These are phyloP conservation scores for Enoplosus armatus DNA, from an alignment of 2,797 vertebrate species.

Conservation along the genomic window DNA sequence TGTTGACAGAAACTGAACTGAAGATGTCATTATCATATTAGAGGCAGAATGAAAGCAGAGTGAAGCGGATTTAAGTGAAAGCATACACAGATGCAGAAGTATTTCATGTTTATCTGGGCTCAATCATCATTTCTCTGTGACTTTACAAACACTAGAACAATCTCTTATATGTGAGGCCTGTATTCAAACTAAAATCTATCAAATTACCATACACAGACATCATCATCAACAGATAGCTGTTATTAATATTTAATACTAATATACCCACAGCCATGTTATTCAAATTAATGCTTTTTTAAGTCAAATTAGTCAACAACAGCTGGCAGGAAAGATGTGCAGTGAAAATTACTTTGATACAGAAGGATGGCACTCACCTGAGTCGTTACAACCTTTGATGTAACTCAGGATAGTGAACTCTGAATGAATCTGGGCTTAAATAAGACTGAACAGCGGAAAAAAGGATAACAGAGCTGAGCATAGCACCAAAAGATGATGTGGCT, in stretches of 20 bases:
- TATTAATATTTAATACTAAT: not conserved
- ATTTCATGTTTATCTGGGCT: slow-evolving; percentile 8
- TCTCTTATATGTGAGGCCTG: not conserved
- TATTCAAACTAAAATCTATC: slow-evolving; percentile 1
- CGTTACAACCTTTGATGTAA: slow-evolving; percentile 13
- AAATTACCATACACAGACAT: not conserved
- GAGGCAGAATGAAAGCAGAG: slow-evolving; percentile 39
- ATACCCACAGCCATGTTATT: not conserved
- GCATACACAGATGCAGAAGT: not conserved
- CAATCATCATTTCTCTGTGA: slow-evolving; percentile 19
- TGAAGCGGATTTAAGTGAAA: slow-evolving; percentile 18
- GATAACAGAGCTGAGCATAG: not conserved
- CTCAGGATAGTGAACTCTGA: not conserved
- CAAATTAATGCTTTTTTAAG: not conserved
- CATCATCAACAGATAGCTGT: not conserved
- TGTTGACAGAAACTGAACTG: slow-evolving; percentile 42
- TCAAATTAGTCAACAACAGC: not conserved
- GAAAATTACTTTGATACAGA: slow-evolving; percentile 11
- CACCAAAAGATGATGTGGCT: not conserved
- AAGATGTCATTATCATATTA: slow-evolving; percentile 60
- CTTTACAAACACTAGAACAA: not conserved
- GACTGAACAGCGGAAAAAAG: not conserved
- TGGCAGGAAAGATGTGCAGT: slow-evolving; percentile 2
- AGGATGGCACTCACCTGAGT: slow-evolving; percentile 8
- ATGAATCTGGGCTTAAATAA: slow-evolving; percentile 9